phyloP scores from a whole-genome alignment of 30 jellyfish, hydroid and myxozoan genomes.

The Clytia hemisphaerica region DNA sequence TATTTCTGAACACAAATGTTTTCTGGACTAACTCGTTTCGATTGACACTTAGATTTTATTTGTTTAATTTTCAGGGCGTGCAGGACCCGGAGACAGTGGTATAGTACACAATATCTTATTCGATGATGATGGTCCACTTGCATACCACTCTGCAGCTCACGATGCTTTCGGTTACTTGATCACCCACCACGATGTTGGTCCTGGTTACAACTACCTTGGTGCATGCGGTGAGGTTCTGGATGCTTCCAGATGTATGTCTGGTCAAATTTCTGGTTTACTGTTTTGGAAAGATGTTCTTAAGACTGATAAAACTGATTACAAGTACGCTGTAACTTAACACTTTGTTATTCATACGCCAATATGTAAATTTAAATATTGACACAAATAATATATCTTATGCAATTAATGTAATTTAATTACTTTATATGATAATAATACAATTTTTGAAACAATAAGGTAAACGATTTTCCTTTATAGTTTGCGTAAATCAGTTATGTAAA shows the following conservation, averaged over 20 bases:
- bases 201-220: constrained; percentile 90
- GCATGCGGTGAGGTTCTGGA: constrained; percentile 51
- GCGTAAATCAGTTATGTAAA: no score
- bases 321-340: no score
- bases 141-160: constrained; percentile 97
- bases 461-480: no score
- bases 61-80: constrained; percentile 50
- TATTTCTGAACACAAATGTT: no score
- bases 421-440: no score
- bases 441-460: no score
- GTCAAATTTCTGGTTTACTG: constrained; percentile 81
- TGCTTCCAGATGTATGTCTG: constrained; percentile 56
- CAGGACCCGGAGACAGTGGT: constrained; percentile 98
- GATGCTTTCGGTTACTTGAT: constrained; percentile 92
- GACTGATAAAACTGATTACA: no score
- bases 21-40: no score
- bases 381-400: no score
- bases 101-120: constrained; percentile 72
- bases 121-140: constrained; percentile 85
- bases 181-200: constrained; percentile 72
- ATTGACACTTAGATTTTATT: not conserved
- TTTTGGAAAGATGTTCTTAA: constrained; percentile 77
- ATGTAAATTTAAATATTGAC: no score
- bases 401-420: no score
- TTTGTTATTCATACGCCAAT: no score